Percentiles rank a stretch among this genome's conserved stretches.
phyloP scores from a whole-genome alignment of 92 coral and sea anemone genomes.

The Zoanthus sociatus region DNA sequence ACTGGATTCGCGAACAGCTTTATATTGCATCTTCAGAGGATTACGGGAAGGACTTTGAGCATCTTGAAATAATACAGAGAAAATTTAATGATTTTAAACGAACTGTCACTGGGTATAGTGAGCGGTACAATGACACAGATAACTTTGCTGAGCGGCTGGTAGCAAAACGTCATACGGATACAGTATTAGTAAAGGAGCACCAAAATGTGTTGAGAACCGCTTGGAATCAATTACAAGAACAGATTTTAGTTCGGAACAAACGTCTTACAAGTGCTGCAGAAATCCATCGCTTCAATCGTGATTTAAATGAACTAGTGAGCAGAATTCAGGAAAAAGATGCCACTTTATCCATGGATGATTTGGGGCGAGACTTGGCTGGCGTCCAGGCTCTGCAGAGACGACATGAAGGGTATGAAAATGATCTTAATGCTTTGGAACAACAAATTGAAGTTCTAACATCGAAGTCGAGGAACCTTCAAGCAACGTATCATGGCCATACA shows the following conservation, averaged over 20 bases:
- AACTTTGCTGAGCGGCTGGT: conserved; percentile 90
- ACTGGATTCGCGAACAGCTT: conserved; percentile 93
- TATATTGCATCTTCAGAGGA: conserved; percentile 92
- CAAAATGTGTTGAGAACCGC: conserved; percentile 92
- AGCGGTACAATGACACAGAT: conserved; percentile 82
- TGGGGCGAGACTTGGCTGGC: conserved; percentile 93
- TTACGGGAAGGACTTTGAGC: conserved; percentile 97
- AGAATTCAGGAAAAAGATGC: conserved; percentile 95
- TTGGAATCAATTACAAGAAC: conserved; percentile 95
- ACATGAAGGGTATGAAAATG: conserved; percentile 89
- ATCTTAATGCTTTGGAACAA: conserved; percentile 74
- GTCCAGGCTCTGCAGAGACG: conserved; percentile 92
- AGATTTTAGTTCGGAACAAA: conserved; percentile 79
- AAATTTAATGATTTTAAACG: conserved; percentile 90
- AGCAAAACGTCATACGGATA: conserved; percentile 97
- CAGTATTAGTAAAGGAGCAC: conserved; percentile 91
- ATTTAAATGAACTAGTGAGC: conserved; percentile 88
- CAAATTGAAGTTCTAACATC: conserved; percentile 75
- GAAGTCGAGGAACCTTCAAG: conserved; percentile 79
- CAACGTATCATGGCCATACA: conserved; percentile 93
- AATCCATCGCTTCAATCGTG: conserved; percentile 95
- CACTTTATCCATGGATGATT: conserved; percentile 80
- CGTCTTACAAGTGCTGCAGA: conserved; percentile 95
- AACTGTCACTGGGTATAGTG: conserved; percentile 76
- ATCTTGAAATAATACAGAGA: conserved; percentile 86